Evolutionary conservation across 1,140 invertebrate genomes (phyloP), one percentile per base, ranked within the genome.

Genomic region (Diabrotica undecimpunctata): DNA sequence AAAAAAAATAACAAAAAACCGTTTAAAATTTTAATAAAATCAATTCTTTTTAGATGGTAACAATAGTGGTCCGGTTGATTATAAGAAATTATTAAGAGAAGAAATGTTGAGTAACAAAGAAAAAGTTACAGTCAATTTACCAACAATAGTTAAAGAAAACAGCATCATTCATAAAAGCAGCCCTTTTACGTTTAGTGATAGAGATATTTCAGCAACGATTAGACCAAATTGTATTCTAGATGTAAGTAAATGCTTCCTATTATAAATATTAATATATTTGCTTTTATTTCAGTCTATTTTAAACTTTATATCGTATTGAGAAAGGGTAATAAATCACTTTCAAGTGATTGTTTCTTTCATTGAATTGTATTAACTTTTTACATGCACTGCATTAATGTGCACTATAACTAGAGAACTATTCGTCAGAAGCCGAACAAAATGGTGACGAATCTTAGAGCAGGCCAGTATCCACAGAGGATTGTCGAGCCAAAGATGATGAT

Each of bases 201-300:
- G 72, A 36, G 78, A 77, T 36, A 72, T 82, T 62, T 70, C 68
- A 7, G 78, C 79, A 5, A 73, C 68, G 13, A 71, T 81, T n/a
- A 76, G 73, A 67, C 66, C 75, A 54, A 76, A 65, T 62, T 73
- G 73, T 50, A 70, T 72, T 25, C 68, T 76, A 53, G 78, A 80
- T 63, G 78, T 78, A 70, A 68, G 59, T 53, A 39, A 62, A 60
- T 66, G 11, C 25, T 65, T 53, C 12, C 5, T 54, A 54, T 54
- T 13, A 25, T 25, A 1, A 25, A 25, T 25, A 25, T 25, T 4
- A 25, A 25, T 25, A 25, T 25, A 25, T 25, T 25, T 25, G 25
- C 25, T 25, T 1, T 25, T 25, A 25, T 25, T 25, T 25, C 25
- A 25, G 4, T 25, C 25, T 25, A 25, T 25, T 25, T 25, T 12